Percentiles rank a stretch among this genome's conserved stretches.
These are phyloP conservation scores for Timema cristinae DNA, from an alignment of 2,888 invertebrate genomes.

Conservation along the genomic window DNA sequence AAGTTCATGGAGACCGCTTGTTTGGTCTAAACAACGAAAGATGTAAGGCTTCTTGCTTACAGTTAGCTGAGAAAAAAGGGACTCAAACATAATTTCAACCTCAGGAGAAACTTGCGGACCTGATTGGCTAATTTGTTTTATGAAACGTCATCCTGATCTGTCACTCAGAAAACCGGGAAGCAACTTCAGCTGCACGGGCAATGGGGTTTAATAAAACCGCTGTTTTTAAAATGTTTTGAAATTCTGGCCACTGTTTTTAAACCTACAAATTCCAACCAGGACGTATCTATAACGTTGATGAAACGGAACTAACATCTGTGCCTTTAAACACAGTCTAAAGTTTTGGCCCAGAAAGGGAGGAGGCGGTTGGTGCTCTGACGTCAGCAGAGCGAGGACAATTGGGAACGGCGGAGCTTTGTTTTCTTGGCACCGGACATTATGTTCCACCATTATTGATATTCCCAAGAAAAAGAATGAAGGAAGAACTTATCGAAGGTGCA, in stretches of 20 bases:
- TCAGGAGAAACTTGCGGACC: background rate
- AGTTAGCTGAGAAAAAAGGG: background rate
- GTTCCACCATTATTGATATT: constrained; percentile 41
- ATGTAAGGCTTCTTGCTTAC: background rate
- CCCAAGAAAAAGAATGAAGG: constrained; percentile 38
- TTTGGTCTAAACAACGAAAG: background rate
- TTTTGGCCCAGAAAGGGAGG: background rate
- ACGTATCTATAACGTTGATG: background rate
- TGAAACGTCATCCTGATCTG: constrained; percentile 3
- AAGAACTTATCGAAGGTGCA: constrained; percentile 37
- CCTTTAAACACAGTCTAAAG: background rate
- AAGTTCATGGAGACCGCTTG: background rate
- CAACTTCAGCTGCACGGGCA: constrained; percentile 5
- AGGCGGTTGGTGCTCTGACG: background rate
- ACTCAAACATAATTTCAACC: background rate
- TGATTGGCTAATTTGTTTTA: background rate
- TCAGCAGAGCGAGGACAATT: background rate
- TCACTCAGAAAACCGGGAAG: constrained; percentile 4
- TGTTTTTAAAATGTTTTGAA: background rate
- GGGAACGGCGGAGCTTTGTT: background rate
- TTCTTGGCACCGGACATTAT: constrained; percentile 33
- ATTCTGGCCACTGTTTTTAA: background rate
- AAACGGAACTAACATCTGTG: background rate
- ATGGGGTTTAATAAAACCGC: constrained; percentile 1
- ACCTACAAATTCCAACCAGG: background rate